Base-by-base conservation (phyloP, 2,113 vertebrate species). In the Grantiella picta region DNA sequence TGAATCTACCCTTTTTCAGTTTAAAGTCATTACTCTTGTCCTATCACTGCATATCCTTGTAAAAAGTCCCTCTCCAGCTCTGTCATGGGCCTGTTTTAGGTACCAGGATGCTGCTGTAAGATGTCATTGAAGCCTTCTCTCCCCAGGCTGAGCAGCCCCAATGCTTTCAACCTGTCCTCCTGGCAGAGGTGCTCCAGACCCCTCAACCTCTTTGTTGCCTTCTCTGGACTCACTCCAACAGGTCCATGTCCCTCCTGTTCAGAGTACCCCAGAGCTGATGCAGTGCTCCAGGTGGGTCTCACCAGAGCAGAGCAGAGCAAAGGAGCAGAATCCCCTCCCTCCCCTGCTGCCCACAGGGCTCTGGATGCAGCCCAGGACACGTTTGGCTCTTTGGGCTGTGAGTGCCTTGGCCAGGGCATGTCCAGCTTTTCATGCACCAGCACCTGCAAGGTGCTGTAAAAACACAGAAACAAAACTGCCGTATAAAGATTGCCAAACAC, bases 191-290 rank as follows among this genome's bases (percentile, higher is more conserved):
- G 24, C 7, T 82, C 7, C 70, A 72, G 4, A 16, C 12, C 27
- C 12, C 7, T 38, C 17, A 40, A 11, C 8, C 15, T 71, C 3
- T 50, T 65, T 6, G 33, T 38, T 21, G 5, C 28, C 24, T 38
- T 10, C 20, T 54, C n/a, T 82, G 71, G 11, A 1, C 31, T 11
- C 0, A 0, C 7, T 42, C 7, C 16, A 70, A 0, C 25, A n/a
- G 35, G 17, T 52, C 44, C 14, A 1, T 40, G 36, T 66, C n/a
- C 2, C 0, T 11, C 0, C 1, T 14, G 2, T 72, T 5, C 7
- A 8, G 64, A 21, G 23, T n/a, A 2, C 7, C 28, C 29, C 56
- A 65, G 31, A 16, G 21, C 56, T 54, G 68, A 17, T 3, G 9
- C 60, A 47, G 42, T 1, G 19, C 84, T 70, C 6, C 47, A 79